These are phyloP conservation scores for Heterotis niloticus DNA, from an alignment of 2,113 vertebrate species.

Conservation along the genomic window DNA sequence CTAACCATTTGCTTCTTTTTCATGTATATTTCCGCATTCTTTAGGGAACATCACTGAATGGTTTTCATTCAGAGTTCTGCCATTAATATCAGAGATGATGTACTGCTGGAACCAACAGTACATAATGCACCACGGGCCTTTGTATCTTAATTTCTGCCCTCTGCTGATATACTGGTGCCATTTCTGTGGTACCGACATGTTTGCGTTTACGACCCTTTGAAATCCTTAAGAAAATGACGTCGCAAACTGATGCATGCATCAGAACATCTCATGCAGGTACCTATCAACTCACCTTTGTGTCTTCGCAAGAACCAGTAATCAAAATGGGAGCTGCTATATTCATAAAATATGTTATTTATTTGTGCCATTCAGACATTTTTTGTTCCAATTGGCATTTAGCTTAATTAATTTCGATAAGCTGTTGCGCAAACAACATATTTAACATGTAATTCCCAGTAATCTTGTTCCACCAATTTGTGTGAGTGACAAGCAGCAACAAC, in stretches of 20 bases:
- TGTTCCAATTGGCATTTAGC: background rate
- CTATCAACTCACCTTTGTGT: too few species aligned
- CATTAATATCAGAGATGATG: too few species aligned
- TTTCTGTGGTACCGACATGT: background rate
- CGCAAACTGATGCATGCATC: background rate
- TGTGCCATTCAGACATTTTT: background rate
- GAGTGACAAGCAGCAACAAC: conserved; percentile 3
- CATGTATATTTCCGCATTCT: too few species aligned
- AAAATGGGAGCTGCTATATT: too few species aligned
- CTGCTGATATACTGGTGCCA: background rate
- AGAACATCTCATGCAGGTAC: background rate
- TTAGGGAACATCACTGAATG: too few species aligned
- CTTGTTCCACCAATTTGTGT: conserved; percentile 15
- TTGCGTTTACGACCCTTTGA: too few species aligned
- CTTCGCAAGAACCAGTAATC: too few species aligned
- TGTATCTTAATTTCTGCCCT: background rate
- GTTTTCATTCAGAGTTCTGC: too few species aligned
- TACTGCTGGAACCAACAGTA: too few species aligned
- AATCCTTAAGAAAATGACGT: background rate
- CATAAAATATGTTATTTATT: background rate
- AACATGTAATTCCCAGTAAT: conserved; percentile 19
- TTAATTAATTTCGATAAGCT: conserved; percentile 19
- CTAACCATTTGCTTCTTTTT: too few species aligned
- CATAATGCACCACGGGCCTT: too few species aligned
- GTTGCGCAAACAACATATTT: conserved; percentile 13